Percentiles rank a stretch among this genome's conserved stretches.
phyloP scores from a whole-genome alignment of 2,113 vertebrate genomes.

The Ondatra zibethicus region DNA sequence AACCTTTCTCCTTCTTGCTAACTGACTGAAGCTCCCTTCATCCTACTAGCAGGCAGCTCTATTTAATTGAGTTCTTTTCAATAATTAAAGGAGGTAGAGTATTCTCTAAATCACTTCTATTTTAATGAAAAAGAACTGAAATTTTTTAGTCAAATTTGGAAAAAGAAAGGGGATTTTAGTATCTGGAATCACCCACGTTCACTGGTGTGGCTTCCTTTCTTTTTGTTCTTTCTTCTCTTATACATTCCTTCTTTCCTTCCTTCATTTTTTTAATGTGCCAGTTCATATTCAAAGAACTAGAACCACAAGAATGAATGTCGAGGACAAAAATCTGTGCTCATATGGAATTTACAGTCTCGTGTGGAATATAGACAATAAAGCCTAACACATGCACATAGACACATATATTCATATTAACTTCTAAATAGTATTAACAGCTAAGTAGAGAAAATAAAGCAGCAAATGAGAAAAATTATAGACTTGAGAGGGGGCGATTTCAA shows the following conservation, averaged over 20 bases:
- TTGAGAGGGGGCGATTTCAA: background rate
- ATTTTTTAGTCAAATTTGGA: background rate
- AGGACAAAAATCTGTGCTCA: conserved; percentile 12
- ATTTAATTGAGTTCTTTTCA: background rate
- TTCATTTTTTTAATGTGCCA: background rate
- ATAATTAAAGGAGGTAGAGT: background rate
- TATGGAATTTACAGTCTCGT: background rate
- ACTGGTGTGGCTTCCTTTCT: background rate
- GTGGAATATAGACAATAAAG: background rate
- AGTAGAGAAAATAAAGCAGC: background rate
- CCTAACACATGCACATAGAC: background rate
- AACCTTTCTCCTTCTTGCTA: conserved; percentile 2
- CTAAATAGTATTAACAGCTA: background rate
- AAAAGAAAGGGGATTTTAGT: background rate
- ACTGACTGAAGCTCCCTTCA: background rate
- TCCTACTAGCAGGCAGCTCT: background rate
- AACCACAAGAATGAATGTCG: background rate
- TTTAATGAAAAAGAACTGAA: conserved; percentile 27
- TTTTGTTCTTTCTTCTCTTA: background rate
- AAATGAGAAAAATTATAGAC: background rate
- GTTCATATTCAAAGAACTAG: background rate
- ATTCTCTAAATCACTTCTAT: background rate
- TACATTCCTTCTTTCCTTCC: background rate
- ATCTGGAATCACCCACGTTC: background rate
- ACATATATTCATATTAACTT: background rate